Conservation (phyloP, 1,140 invertebrate genomes). For the Drosophila bifasciata region DNA sequence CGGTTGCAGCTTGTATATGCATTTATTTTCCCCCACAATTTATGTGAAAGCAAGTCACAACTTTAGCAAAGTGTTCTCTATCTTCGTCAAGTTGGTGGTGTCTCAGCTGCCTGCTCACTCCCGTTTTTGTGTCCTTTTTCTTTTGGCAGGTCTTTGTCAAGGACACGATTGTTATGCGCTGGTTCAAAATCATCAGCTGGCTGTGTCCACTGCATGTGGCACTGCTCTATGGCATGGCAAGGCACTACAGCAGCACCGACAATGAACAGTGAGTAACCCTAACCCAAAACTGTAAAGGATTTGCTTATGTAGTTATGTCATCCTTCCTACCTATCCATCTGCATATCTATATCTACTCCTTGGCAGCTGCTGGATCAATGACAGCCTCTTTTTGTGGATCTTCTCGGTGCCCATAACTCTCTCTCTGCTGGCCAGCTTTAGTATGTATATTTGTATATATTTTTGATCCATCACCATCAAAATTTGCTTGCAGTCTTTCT, state of each 20-base stretch:
- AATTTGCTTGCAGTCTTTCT: slow-evolving; percentile 89
- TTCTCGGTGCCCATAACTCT: slow-evolving; percentile 90
- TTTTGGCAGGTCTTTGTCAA: slow-evolving; percentile 86
- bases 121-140: neutral
- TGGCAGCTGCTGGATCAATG: slow-evolving; percentile 91
- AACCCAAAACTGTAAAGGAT: neutral
- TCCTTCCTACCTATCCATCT: too few relatives aligned
- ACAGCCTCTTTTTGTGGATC: slow-evolving; percentile 89
- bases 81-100: slow-evolving; percentile 32
- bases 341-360: too few relatives aligned
- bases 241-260: slow-evolving; percentile 86
- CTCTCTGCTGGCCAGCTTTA: slow-evolving; percentile 87
- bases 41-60: slow-evolving; percentile 43
- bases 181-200: slow-evolving; percentile 93
- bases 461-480: neutral
- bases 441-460: slow-evolving; percentile 66
- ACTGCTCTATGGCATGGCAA: slow-evolving; percentile 86
- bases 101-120: neutral
- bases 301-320: neutral
- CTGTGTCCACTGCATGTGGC: slow-evolving; percentile 88
- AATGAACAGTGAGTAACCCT: slow-evolving; percentile 87
- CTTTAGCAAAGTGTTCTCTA: slow-evolving; percentile 15
- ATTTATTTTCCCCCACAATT: slow-evolving; percentile 37
- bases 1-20: neutral
- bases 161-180: slow-evolving; percentile 87